These are phyloP conservation scores for Phyllostomus hastatus DNA, from an alignment of 2,113 vertebrate species.

Conservation along the genomic window DNA sequence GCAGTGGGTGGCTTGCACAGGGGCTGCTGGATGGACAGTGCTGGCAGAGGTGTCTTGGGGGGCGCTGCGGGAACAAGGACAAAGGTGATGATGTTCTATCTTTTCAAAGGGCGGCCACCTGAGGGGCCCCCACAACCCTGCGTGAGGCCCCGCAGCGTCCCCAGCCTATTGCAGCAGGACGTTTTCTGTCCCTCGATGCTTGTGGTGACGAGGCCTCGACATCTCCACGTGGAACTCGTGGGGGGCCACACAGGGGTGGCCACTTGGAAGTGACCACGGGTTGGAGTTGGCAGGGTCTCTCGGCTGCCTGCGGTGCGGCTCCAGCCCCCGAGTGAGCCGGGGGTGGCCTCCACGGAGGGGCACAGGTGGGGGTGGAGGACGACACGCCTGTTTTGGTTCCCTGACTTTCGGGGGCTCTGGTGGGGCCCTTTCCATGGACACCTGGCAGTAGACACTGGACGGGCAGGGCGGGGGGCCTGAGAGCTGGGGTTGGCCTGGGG, in stretches of 20 bases:
- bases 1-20: not conserved
- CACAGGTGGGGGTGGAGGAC: accelerated
- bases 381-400: not conserved
- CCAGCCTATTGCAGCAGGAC: not conserved
- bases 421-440: not conserved
- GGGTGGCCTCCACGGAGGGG: not conserved
- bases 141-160: not conserved
- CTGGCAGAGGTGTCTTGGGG: not conserved
- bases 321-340: not conserved
- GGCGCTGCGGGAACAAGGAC: not conserved
- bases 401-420: not conserved
- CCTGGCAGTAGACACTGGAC: not conserved
- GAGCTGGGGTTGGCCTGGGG: not conserved
- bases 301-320: no score
- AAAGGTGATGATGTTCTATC: not conserved
- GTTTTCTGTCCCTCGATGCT: conserved; percentile 54
- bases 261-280: not conserved
- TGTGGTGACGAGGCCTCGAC: not conserved
- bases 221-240: accelerated
- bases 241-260: not conserved
- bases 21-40: not conserved
- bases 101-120: not conserved
- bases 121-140: accelerated
- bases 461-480: not conserved
- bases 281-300: not conserved